Conservation (phyloP, 2,888 invertebrate genomes). For the Drosophila subquinaria region DNA sequence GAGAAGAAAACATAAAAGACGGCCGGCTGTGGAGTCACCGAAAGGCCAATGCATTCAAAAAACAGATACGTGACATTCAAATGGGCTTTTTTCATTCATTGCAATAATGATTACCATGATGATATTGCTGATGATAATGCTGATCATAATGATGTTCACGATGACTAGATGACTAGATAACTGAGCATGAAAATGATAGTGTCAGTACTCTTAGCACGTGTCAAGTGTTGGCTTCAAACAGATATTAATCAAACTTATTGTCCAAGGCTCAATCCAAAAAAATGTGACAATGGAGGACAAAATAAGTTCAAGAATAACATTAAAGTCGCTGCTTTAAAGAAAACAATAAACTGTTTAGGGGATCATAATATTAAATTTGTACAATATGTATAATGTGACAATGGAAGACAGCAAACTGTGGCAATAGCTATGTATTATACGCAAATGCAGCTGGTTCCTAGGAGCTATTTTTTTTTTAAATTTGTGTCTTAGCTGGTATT, state of each 20-base stretch:
- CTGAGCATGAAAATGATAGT: constrained; percentile 10
- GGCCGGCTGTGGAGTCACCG: constrained; percentile 18
- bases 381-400: background rate
- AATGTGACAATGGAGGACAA: constrained; percentile 24
- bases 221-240: constrained; percentile 23
- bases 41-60: constrained; percentile 38
- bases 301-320: background rate
- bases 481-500: background rate
- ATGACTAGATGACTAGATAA: constrained; percentile 11
- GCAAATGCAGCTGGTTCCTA: background rate
- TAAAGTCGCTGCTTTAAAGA: background rate
- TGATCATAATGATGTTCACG: constrained; percentile 8
- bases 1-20: constrained; percentile 10
- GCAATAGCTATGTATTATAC: background rate
- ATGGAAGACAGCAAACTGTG: background rate
- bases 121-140: constrained; percentile 5
- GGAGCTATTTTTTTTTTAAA: background rate
- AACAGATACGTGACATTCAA: constrained; percentile 46
- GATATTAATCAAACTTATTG: constrained; percentile 3
- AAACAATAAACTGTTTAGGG: background rate
- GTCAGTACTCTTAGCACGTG: constrained; percentile 31
- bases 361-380: background rate
- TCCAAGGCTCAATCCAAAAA: background rate
- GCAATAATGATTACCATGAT: constrained; percentile 10
- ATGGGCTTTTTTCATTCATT: constrained; percentile 26